A percentile compares a stretch with the other conserved stretches of the same genome.
Evolutionary conservation across 1,140 invertebrate species (phyloP).

Genomic region (Pseudachorutes palmiensis): DNA sequence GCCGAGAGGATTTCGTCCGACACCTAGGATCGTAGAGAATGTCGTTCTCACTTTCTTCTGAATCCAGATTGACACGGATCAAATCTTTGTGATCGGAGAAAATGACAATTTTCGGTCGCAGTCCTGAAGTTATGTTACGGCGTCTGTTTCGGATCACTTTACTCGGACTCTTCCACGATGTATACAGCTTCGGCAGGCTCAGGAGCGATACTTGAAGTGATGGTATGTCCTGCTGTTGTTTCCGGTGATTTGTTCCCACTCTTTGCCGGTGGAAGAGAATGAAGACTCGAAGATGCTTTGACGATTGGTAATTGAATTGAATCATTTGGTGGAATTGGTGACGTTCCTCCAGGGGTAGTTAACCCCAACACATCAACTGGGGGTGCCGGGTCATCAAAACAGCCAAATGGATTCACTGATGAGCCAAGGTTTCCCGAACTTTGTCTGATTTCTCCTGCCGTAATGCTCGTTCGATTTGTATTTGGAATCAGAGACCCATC

Average conservation of each 20-base stretch:
- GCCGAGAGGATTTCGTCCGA: constrained; percentile 15
- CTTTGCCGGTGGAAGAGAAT: no score
- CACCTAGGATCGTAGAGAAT: constrained; percentile 1
- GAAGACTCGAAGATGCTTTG: no score
- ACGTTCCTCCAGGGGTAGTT: no score
- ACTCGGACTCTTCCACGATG: no score
- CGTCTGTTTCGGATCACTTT: constrained; percentile 17
- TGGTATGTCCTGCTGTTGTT: no score
- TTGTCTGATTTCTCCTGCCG: neutral
- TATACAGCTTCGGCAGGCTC: no score
- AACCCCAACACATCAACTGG: no score
- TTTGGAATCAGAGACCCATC: no score
- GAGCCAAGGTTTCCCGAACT: neutral
- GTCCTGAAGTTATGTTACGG: constrained; percentile 26
- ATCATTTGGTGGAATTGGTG: no score
- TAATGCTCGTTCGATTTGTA: neutral
- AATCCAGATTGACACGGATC: constrained; percentile 33
- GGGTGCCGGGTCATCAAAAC: constrained; percentile 15
- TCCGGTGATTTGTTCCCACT: no score
- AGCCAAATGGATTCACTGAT: constrained; percentile 10
- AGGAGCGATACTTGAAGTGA: no score
- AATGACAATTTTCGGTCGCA: constrained; percentile 34
- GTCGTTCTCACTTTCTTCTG: constrained; percentile 32
- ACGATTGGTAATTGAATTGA: no score
- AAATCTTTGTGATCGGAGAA: constrained; percentile 35